phyloP scores from a whole-genome alignment of 1,140 invertebrate genomes.

The Prorops nasuta region DNA sequence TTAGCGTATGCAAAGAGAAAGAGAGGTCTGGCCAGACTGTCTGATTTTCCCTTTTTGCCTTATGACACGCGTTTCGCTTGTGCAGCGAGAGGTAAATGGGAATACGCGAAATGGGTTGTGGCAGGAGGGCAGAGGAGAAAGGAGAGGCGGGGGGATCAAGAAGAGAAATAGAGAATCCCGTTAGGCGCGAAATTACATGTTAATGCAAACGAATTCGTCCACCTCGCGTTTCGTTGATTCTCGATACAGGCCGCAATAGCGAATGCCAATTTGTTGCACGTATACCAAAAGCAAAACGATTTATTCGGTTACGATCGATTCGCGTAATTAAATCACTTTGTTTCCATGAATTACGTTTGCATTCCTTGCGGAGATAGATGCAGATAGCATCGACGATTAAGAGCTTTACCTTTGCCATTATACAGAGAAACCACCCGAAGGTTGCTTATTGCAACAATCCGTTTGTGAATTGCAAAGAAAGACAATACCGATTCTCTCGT shows the following conservation, averaged over 20 bases:
- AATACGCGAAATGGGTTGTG: not conserved
- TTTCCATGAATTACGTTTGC: conserved; percentile 11
- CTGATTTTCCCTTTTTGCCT: not conserved
- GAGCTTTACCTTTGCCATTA: conserved; percentile 15
- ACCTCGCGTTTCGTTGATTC: too few species aligned
- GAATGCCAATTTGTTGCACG: not conserved
- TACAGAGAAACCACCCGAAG: conserved; percentile 2
- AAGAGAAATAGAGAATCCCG: conserved; percentile 7
- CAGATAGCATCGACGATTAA: conserved; percentile 7
- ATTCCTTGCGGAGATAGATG: conserved; percentile 7
- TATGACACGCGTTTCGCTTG: not conserved
- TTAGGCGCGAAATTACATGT: conserved; percentile 6
- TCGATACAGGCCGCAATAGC: too few species aligned
- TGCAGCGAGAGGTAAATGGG: conserved; percentile 15
- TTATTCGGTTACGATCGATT: conserved; percentile 11
- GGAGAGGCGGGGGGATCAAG: not conserved
- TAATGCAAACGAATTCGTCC: conserved; percentile 11
- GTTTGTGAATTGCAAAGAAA: too few species aligned
- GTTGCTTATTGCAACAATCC: too few species aligned
- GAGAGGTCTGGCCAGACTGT: not conserved
- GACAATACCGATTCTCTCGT: too few species aligned
- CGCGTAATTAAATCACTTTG: conserved; percentile 19
- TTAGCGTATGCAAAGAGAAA: conserved; percentile 11
- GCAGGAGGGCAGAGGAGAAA: not conserved
- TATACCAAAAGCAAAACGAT: not conserved